Evolutionary conservation across 2,797 vertebrate genomes (phyloP), one percentile per base, ranked within the genome.

Genomic region (Astyanax mexicanus): DNA sequence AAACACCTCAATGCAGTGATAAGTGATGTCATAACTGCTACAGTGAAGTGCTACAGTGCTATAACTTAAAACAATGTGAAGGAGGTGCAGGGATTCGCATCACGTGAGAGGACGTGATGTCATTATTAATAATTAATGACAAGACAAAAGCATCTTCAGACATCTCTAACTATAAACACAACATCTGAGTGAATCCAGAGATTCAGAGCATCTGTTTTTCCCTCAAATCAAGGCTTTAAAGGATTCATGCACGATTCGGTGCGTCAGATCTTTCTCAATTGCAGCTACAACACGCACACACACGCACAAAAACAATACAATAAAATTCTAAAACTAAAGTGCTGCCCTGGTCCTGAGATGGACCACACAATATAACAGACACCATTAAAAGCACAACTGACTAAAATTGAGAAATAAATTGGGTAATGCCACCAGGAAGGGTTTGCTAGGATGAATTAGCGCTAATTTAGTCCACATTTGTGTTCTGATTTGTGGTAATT

Each of bases 1-100:
- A 70, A 75, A 70, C 3, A 72, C 37, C 29, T 81, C 69, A 69
- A 67, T 68, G 71, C 82, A 69, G 83, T 81, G 84, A 80, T 57
- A 38, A 15, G 70, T 65, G 72, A 72, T 68, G 11, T 67, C 58
- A 68, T 58, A 49, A 19, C 69, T 65, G 75, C 72, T 68, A 54
- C 66, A 32, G 55, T 42, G n/a, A 68, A 44, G 37, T 35, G 42
- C n/a, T n/a, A n/a, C 29, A 32, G 11, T 38, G 70, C 19, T 8
- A 21, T 17, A 54, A 8, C 35, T n/a, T 49, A 69, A n/a, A 55
- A 68, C 67, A 80, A 80, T 75, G 79, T 84, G 23, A 32, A 70
- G 13, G 19, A 55, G 19, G 66, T 69, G 64, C 32, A 25, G 45
- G 78, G 61, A 81, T 32, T 32, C 29, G n/a, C n/a, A n/a, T n/a